Conservation (phyloP, 1,140 invertebrate genomes). For the Physella acuta region DNA sequence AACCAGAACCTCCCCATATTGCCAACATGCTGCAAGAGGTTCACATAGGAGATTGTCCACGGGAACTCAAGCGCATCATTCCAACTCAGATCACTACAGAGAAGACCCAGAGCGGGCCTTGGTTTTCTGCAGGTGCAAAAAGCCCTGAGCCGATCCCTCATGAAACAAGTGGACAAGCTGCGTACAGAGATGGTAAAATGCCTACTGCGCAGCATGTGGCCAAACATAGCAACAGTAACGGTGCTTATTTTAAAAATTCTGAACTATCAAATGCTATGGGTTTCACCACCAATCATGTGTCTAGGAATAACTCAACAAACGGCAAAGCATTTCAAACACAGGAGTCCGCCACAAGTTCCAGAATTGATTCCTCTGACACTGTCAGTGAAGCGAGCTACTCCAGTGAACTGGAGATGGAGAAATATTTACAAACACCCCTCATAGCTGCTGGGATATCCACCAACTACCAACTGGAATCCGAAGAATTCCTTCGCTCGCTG, state of each 20-base stretch:
- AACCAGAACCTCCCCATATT: neutral
- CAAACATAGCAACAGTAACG: neutral
- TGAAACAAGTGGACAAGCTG: conserved; percentile 1
- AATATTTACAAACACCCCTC: conserved; percentile 15
- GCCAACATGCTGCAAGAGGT: conserved; percentile 22
- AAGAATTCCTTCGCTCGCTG: conserved; percentile 44
- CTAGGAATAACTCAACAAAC: neutral
- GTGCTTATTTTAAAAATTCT: neutral
- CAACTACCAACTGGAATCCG: conserved; percentile 39
- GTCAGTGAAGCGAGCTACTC: conserved; percentile 37
- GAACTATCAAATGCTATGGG: neutral
- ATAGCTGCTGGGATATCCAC: conserved; percentile 14
- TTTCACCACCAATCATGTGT: neutral
- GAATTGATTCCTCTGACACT: conserved; percentile 20
- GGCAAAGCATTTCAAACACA: neutral
- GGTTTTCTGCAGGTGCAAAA: conserved; percentile 16
- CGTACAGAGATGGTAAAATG: neutral
- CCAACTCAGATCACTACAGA: conserved; percentile 20
- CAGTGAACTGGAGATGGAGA: conserved; percentile 38
- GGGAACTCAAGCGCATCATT: conserved; percentile 19
- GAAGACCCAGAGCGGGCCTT: conserved; percentile 5
- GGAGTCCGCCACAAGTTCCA: neutral
- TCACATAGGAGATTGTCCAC: conserved; percentile 10
- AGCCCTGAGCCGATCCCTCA: neutral
- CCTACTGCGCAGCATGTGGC: neutral